These are phyloP conservation scores for Burhinus oedicnemus DNA, from an alignment of 2,113 vertebrate species.

Conservation along the genomic window DNA sequence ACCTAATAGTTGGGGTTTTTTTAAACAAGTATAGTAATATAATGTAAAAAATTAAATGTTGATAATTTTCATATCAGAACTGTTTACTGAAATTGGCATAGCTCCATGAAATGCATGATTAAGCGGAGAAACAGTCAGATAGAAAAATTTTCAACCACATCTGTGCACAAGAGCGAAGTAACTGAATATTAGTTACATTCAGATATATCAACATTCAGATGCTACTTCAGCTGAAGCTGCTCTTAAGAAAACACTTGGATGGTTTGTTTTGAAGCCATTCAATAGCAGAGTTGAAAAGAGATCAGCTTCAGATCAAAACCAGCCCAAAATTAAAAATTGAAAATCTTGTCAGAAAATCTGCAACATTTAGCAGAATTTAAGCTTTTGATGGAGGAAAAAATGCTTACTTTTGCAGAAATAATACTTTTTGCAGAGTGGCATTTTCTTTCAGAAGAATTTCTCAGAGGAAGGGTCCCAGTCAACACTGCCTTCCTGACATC, in stretches of 20 bases:
- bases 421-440: neutral
- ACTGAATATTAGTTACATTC: neutral
- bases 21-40: neutral
- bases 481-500: neutral
- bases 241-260: neutral
- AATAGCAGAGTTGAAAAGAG: neutral
- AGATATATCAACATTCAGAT: neutral
- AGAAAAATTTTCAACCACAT: neutral
- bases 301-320: constrained; percentile 7
- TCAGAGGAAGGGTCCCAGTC: neutral
- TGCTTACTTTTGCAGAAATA: neutral
- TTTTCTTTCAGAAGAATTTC: neutral
- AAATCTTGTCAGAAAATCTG: constrained; percentile 9
- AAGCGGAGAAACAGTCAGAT: neutral
- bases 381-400: neutral
- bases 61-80: neutral
- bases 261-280: neutral
- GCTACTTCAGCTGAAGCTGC: neutral
- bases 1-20: neutral
- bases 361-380: constrained; percentile 14
- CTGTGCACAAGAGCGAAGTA: neutral
- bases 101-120: neutral
- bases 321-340: neutral
- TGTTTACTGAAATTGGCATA: neutral
- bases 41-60: neutral